phyloP scores from a whole-genome alignment of 2,113 vertebrate genomes.

The Chionodraco myersi region DNA sequence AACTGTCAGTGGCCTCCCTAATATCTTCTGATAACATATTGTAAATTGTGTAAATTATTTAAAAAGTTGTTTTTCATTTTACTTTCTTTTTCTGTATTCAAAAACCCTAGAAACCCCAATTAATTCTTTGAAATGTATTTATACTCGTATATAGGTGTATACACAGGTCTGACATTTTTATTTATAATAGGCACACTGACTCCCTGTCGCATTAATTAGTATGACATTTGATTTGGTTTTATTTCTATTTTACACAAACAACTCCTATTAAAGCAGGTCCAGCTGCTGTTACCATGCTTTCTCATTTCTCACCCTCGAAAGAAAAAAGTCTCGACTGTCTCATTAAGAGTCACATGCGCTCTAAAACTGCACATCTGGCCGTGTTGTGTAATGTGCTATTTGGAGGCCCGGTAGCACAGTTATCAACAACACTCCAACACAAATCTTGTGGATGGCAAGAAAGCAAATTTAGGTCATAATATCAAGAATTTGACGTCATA shows the following conservation, averaged over 20 bases:
- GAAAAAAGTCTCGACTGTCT: constrained; percentile 30
- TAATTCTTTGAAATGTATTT: not conserved
- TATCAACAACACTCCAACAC: constrained; percentile 56
- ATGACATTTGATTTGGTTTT: constrained; percentile 2
- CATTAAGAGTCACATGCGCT: constrained; percentile 60
- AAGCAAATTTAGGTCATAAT: not conserved
- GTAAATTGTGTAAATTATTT: not conserved
- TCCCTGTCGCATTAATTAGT: constrained; percentile 14
- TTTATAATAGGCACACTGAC: not conserved
- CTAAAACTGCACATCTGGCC: constrained; percentile 71
- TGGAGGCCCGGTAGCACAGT: constrained; percentile 46
- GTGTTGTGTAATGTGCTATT: constrained; percentile 61
- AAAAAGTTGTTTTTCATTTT: not conserved
- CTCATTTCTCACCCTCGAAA: constrained; percentile 29
- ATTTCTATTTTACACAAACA: not conserved
- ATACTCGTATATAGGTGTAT: not conserved
- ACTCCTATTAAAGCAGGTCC: not conserved
- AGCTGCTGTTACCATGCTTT: constrained; percentile 31
- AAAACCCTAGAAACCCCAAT: not conserved
- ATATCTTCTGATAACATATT: not conserved
- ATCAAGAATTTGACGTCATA: not conserved
- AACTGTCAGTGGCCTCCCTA: not conserved
- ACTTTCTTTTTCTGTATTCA: not conserved
- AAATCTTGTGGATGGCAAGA: not conserved
- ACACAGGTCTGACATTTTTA: not conserved